A percentile compares a stretch with the other conserved stretches of the same genome.
Evolutionary conservation across 2,113 vertebrate genomes (phyloP).

Genomic region (Riparia riparia): DNA sequence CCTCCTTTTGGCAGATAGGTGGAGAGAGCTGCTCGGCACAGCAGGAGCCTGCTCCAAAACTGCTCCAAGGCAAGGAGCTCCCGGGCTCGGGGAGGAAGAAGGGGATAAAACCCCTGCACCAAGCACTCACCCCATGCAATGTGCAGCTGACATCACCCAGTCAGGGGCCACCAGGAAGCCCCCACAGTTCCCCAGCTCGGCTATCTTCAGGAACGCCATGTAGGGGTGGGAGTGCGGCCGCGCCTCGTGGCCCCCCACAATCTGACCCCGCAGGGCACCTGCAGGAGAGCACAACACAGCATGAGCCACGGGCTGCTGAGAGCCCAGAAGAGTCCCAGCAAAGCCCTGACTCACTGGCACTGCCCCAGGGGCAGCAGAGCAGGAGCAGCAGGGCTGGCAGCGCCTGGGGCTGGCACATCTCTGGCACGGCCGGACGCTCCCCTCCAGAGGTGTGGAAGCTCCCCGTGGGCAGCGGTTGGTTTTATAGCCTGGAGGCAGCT

Average conservation of each 20-base stretch:
- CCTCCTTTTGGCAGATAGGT: not conserved
- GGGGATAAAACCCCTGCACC: accelerated
- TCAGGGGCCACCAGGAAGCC: slow-evolving; percentile 59
- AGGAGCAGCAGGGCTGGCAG: slow-evolving; percentile 1
- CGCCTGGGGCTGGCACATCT: not conserved
- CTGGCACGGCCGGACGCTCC: accelerated
- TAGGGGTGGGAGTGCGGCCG: slow-evolving; percentile 62
- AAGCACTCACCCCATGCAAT: slow-evolving; percentile 57
- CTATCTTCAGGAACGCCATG: slow-evolving; percentile 4
- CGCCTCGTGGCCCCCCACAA: slow-evolving; percentile 52
- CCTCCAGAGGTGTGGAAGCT: accelerated
- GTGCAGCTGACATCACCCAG: slow-evolving; percentile 68
- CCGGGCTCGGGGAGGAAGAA: not conserved
- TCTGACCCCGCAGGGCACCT: not conserved
- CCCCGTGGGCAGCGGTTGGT: not conserved
- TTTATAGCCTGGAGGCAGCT: slow-evolving; percentile 15
- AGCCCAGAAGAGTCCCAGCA: not conserved
- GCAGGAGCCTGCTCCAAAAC: not conserved
- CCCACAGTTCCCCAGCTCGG: accelerated
- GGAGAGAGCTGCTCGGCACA: not conserved
- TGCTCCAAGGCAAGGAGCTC: not conserved
- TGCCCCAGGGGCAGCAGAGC: not conserved
- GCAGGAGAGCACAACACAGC: not conserved
- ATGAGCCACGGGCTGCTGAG: not conserved
- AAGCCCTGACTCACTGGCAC: not conserved